phyloP scores from a whole-genome alignment of 1,140 invertebrate genomes.

The Latrodectus geometricus region DNA sequence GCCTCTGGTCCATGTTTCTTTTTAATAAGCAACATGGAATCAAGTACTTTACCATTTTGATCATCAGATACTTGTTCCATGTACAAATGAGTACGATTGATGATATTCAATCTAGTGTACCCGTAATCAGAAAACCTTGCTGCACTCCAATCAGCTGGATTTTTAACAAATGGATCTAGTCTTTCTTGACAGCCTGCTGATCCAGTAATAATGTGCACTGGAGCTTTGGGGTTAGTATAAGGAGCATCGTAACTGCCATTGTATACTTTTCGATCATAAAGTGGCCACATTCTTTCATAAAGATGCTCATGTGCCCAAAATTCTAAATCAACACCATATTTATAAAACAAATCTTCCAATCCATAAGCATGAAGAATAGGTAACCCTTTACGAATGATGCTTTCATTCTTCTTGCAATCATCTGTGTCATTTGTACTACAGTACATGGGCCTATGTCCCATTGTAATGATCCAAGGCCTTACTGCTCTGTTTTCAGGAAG shows the following conservation, averaged over 20 bases:
- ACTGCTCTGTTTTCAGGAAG: slow-evolving; percentile 74
- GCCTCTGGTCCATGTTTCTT: slow-evolving; percentile 69
- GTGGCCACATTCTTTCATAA: slow-evolving; percentile 93
- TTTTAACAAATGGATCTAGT: slow-evolving; percentile 71
- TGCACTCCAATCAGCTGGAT: slow-evolving; percentile 81
- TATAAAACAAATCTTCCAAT: slow-evolving; percentile 83
- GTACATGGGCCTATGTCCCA: slow-evolving; percentile 97
- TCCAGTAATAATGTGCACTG: slow-evolving; percentile 92
- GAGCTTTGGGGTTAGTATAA: slow-evolving; percentile 87
- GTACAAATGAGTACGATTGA: slow-evolving; percentile 88
- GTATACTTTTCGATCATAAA: slow-evolving; percentile 84
- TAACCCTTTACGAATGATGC: slow-evolving; percentile 71
- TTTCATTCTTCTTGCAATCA: slow-evolving; percentile 83
- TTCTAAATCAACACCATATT: slow-evolving; percentile 90
- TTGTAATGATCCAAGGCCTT: slow-evolving; percentile 93
- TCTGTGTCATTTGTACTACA: slow-evolving; percentile 89
- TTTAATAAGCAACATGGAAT: slow-evolving; percentile 82
- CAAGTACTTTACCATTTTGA: slow-evolving; percentile 77
- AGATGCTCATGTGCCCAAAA: slow-evolving; percentile 98
- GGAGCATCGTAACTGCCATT: slow-evolving; percentile 84
- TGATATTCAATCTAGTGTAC: slow-evolving; percentile 84
- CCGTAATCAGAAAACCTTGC: slow-evolving; percentile 91
- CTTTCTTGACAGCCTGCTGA: slow-evolving; percentile 81
- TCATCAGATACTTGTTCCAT: slow-evolving; percentile 91
- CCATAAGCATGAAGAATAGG: slow-evolving; percentile 41